Conservation (phyloP, 2,797 vertebrate genomes). For the Sciaenops ocellatus region DNA sequence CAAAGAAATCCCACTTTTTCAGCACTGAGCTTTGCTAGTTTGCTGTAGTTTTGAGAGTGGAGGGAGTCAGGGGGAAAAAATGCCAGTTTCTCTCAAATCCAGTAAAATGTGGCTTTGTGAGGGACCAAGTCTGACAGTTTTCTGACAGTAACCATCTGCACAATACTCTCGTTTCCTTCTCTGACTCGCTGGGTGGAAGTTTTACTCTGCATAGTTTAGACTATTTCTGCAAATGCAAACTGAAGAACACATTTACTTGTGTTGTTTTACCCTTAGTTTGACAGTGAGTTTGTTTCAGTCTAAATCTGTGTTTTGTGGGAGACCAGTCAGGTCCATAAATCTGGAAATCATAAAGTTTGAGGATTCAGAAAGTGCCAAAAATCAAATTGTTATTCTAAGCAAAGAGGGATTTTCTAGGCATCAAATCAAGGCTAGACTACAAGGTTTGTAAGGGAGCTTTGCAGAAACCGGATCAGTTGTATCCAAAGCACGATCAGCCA, state of each 20-base stretch:
- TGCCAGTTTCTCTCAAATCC: slow-evolving; percentile 22
- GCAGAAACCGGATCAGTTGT: too few relatives aligned
- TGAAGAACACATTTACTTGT: neutral
- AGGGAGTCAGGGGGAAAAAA: slow-evolving; percentile 10
- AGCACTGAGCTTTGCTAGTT: slow-evolving; percentile 21
- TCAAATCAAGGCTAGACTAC: too few relatives aligned
- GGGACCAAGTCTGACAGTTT: slow-evolving; percentile 8
- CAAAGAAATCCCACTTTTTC: slow-evolving; percentile 45
- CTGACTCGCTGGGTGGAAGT: neutral
- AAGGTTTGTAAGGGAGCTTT: too few relatives aligned
- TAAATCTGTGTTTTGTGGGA: neutral
- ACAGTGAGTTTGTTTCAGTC: neutral
- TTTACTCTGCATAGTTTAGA: neutral
- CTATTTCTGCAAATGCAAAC: neutral
- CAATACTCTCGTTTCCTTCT: neutral
- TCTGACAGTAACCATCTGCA: slow-evolving; percentile 18
- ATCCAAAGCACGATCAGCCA: too few relatives aligned
- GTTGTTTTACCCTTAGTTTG: too few relatives aligned
- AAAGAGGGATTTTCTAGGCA: too few relatives aligned
- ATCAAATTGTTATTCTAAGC: too few relatives aligned
- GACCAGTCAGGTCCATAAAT: too few relatives aligned
- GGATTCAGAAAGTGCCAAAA: too few relatives aligned
- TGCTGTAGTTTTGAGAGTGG: slow-evolving; percentile 16
- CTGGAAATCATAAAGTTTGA: too few relatives aligned
- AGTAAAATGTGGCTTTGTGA: slow-evolving; percentile 11